These are phyloP conservation scores for Diacarnus erythraeanus DNA, from an alignment of 37 sponge, comb jelly and placozoan species.

Conservation along the genomic window DNA sequence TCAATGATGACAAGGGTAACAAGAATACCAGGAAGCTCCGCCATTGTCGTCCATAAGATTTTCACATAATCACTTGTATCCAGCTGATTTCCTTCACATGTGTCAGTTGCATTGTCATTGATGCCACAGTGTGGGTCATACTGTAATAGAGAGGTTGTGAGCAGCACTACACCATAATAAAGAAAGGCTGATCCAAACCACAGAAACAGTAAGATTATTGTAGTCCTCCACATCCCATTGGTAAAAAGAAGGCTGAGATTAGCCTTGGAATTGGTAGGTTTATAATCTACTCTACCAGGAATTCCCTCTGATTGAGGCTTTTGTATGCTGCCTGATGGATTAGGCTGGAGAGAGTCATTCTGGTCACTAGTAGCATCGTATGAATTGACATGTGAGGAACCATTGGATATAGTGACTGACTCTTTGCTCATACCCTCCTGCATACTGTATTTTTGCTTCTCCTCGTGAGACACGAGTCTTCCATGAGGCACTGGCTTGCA, in stretches of 20 bases:
- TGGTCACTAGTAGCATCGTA: neutral
- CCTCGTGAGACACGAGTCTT: constrained; percentile 52
- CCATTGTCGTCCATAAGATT: constrained; percentile 74
- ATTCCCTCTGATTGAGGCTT: neutral
- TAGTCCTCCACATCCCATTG: constrained; percentile 67
- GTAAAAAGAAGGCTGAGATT: constrained; percentile 22
- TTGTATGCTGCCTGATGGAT: no score
- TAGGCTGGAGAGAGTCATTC: no score
- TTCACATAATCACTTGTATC: constrained; percentile 47
- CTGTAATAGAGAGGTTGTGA: constrained; percentile 68
- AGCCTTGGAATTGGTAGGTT: no score
- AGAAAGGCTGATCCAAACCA: constrained; percentile 57
- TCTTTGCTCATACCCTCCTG: neutral
- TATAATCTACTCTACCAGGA: no score
- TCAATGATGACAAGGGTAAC: constrained; percentile 67
- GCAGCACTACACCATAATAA: constrained; percentile 70
- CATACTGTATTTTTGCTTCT: constrained; percentile 30
- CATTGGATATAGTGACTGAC: neutral
- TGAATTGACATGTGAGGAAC: neutral
- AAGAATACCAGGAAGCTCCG: constrained; percentile 79
- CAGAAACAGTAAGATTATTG: constrained; percentile 34
- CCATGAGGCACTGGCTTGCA: constrained; percentile 31
- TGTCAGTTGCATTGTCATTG: neutral
- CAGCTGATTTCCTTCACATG: constrained; percentile 13
- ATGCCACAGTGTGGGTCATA: constrained; percentile 62